Percentiles rank a stretch among this genome's conserved stretches.
Evolutionary conservation across 2,113 vertebrate genomes (phyloP).

Genomic region (Myrmecobius fasciatus): DNA sequence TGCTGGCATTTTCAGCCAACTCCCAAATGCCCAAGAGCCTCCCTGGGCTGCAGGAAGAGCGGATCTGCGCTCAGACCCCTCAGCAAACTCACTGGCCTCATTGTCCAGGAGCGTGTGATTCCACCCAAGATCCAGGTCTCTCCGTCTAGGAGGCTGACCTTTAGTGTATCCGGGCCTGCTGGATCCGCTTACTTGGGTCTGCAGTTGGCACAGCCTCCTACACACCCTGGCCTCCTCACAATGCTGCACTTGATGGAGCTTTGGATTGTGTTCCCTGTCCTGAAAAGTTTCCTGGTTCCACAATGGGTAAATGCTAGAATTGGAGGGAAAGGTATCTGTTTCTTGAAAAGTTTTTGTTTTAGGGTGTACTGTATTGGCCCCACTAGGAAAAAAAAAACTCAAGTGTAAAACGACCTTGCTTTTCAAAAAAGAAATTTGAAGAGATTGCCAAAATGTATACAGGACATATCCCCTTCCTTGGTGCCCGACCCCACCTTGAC

Average conservation of each 20-base stretch:
- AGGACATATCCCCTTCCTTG: not conserved
- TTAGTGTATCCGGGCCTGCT: slow-evolving; percentile 21
- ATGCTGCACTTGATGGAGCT: not conserved
- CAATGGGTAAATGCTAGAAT: slow-evolving; percentile 12
- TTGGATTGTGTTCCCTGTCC: slow-evolving; percentile 47
- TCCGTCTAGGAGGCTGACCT: slow-evolving; percentile 54
- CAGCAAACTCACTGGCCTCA: slow-evolving; percentile 3
- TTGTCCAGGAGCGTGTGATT: slow-evolving; percentile 39
- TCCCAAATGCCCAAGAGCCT: slow-evolving; percentile 9
- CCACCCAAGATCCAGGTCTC: not conserved
- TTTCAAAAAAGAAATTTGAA: slow-evolving; percentile 43
- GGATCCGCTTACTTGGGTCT: slow-evolving; percentile 57
- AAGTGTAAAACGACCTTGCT: slow-evolving; percentile 11
- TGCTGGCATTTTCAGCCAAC: not conserved
- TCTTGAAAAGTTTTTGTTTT: slow-evolving; percentile 56
- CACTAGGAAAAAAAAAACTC: slow-evolving; percentile 37
- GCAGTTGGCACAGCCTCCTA: slow-evolving; percentile 7
- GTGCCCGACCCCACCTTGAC: not conserved
- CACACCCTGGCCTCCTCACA: slow-evolving; percentile 25
- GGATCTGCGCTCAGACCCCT: slow-evolving; percentile 10
- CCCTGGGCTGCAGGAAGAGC: not conserved
- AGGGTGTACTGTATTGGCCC: not conserved
- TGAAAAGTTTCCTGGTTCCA: slow-evolving; percentile 59
- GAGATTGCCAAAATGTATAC: not conserved
- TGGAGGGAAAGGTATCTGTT: slow-evolving; percentile 38